Percentiles rank a stretch among this genome's conserved stretches.
phyloP scores from a whole-genome alignment of 2,797 vertebrate genomes.

The Enteromius thamalakanensis region DNA sequence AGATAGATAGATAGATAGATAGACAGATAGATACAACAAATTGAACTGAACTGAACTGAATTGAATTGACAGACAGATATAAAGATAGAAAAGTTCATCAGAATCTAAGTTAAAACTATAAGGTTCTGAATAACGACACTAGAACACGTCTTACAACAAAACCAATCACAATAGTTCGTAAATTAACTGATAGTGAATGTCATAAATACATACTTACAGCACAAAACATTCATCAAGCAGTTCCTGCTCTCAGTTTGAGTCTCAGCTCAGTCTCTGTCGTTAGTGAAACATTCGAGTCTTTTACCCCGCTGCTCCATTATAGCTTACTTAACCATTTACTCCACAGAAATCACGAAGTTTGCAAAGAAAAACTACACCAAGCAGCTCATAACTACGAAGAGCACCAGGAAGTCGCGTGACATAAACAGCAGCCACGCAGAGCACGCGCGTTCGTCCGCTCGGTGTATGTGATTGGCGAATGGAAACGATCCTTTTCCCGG shows the following conservation, averaged over 20 bases:
- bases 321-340: neutral
- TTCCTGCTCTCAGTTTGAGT: neutral
- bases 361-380: neutral
- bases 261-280: neutral
- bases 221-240: neutral
- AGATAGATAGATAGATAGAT: no score
- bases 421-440: neutral
- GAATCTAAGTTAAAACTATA: neutral
- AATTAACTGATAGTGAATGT: neutral
- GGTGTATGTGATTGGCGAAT: constrained; percentile 21
- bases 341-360: neutral
- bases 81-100: neutral
- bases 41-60: no score
- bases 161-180: neutral
- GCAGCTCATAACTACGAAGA: neutral
- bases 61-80: neutral
- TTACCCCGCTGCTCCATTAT: neutral
- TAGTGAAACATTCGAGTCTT: neutral
- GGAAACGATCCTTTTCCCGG: constrained; percentile 1
- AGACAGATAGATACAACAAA: no score
- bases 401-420: neutral
- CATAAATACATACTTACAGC: neutral
- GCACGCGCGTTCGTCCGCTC: constrained; percentile 27
- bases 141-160: neutral
- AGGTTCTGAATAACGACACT: neutral